Percentiles rank a stretch among this genome's conserved stretches.
These are phyloP conservation scores for Chloroceryle inda DNA, from an alignment of 2,797 vertebrate genomes.

Conservation along the genomic window DNA sequence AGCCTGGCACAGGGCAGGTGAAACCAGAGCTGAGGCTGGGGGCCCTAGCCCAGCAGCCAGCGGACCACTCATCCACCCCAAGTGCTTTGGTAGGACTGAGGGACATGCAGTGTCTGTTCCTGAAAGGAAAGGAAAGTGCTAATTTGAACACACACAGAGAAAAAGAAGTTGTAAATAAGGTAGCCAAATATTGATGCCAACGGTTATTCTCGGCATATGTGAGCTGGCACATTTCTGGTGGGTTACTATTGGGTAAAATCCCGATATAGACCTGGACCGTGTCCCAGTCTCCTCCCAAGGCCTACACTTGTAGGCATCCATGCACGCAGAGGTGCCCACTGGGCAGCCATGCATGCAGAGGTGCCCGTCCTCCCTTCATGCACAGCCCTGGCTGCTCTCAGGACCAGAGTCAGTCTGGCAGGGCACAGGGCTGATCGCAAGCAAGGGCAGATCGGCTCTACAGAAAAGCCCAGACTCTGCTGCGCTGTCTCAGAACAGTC, in stretches of 20 bases:
- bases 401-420: rapidly evolving
- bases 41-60: neutral
- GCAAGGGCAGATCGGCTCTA: rapidly evolving
- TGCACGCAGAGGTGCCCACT: too few species aligned
- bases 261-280: neutral
- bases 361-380: rapidly evolving
- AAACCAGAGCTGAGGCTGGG: neutral
- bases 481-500: rapidly evolving
- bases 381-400: neutral
- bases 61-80: rapidly evolving
- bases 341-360: neutral
- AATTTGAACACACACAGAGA: neutral
- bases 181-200: neutral
- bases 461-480: too few species aligned
- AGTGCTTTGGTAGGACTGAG: rapidly evolving
- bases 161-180: neutral
- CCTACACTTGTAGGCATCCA: rapidly evolving
- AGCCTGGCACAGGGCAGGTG: neutral
- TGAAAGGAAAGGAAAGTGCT: neutral
- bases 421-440: rapidly evolving
- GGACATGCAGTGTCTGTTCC: rapidly evolving
- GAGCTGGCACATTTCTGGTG: neutral
- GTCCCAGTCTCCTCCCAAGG: neutral
- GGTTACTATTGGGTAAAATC: neutral
- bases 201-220: neutral